Base-by-base conservation (phyloP, 2,888 invertebrate genomes). In the Macroteleia sp. region DNA sequence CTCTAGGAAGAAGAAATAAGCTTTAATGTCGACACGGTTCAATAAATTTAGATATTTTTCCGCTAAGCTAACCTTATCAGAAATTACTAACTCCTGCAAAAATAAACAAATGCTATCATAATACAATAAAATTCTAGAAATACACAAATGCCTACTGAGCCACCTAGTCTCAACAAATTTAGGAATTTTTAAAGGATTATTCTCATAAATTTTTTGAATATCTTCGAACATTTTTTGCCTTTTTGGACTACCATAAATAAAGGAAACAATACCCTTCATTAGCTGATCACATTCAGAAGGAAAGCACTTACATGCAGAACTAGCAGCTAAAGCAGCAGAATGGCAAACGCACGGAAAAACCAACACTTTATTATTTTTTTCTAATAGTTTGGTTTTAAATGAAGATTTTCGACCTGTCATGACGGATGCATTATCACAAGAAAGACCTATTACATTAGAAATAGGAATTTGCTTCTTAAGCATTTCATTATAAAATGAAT, bases 291-390 rank as follows among this genome's bases (percentile, higher is more conserved):
- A 25, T 16, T 54, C 54, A 1, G 54, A 14, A 1, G 54, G 54
- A 22, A 54, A 17, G 16, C 9, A n/a, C 1, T 10, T 22, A 25
- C 36, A 39, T 1, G 54, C 36, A 9, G 36, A 3, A 39, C 16
- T 16, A 14, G 36, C 54, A 54, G 25, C 44, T 19, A 57, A 42
- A n/a, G 57, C 42, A 8, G 42, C n/a, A 10, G 57, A 57, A 41
- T 57, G 42, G 12, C 41, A 57, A 32, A 57, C 57, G n/a, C 42
- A 57, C 8, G 57, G 57, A 9, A 57, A 17, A 20, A 42, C 42
- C 12, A 57, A 2, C 1, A 57, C 10, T 2, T 44, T 17, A 6
- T 19, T 8, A 32, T 42, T 57, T 41, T 54, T 54, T 20, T 54
- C 5, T 20, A 34, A 12, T 10, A 54, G 17, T 14, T 39, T 22